Evolutionary conservation across 2,888 invertebrate genomes (phyloP).

Genomic region (Agapetus fuscipes): DNA sequence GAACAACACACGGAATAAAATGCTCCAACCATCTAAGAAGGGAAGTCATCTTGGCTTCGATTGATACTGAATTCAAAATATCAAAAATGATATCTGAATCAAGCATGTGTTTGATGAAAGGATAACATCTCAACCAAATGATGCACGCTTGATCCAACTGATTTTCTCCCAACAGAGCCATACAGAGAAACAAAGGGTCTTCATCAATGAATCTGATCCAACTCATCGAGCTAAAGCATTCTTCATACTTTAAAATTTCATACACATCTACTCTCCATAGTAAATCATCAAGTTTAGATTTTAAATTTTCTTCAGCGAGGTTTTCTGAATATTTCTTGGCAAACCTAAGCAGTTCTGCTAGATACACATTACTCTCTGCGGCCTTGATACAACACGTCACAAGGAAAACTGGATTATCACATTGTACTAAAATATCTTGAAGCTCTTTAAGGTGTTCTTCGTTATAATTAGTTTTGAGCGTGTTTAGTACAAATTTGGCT

Average conservation of each 20-base stretch:
- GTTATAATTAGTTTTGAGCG: slow-evolving; percentile 12
- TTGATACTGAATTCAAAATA: slow-evolving; percentile 31
- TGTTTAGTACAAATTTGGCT: slow-evolving; percentile 17
- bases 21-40: slow-evolving; percentile 40
- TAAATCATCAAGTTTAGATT: slow-evolving; percentile 12
- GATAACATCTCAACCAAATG: slow-evolving; percentile 19
- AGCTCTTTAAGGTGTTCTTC: slow-evolving; percentile 13
- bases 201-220: slow-evolving; percentile 14
- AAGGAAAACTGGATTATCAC: slow-evolving; percentile 15
- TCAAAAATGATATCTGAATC: slow-evolving; percentile 9
- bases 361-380: slow-evolving; percentile 11
- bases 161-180: slow-evolving; percentile 11
- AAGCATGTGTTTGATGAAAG: slow-evolving; percentile 8
- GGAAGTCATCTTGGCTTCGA: slow-evolving; percentile 37
- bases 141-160: slow-evolving; percentile 16
- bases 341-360: slow-evolving; percentile 12
- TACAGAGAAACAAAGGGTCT: slow-evolving; percentile 10
- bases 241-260: slow-evolving; percentile 12
- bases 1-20: slow-evolving; percentile 35
- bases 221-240: neutral
- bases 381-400: slow-evolving; percentile 16
- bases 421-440: slow-evolving; percentile 13
- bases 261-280: slow-evolving; percentile 17
- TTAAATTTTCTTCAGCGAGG: slow-evolving; percentile 6
- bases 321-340: slow-evolving; percentile 11